These are phyloP conservation scores for Typhlichthys subterraneus DNA, from an alignment of 2,797 vertebrate species.

Conservation along the genomic window DNA sequence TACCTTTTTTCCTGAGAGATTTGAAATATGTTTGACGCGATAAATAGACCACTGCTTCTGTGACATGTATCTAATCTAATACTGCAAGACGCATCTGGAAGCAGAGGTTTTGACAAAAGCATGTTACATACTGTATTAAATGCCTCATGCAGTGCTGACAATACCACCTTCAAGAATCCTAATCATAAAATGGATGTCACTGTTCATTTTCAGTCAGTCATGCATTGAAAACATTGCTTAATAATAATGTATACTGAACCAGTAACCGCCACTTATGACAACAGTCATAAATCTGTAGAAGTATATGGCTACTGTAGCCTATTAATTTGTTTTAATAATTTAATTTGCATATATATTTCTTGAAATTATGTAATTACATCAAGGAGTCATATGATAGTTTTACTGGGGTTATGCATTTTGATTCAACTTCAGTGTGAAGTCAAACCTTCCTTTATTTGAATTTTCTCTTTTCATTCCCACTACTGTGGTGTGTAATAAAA, in stretches of 20 bases:
- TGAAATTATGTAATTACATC: no score
- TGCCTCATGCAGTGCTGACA: constrained; percentile 25
- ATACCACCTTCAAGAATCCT: constrained; percentile 24
- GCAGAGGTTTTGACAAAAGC: constrained; percentile 33
- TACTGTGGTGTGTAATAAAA: no score
- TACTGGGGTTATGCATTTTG: no score
- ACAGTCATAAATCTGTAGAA: no score
- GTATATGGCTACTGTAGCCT: no score
- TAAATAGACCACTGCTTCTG: constrained; percentile 18
- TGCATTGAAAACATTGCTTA: constrained; percentile 15
- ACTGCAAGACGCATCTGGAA: constrained; percentile 15
- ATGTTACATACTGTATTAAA: constrained; percentile 48
- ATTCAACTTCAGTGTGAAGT: no score
- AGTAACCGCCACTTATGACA: no score
- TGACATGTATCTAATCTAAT: constrained; percentile 45
- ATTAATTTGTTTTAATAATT: neutral
- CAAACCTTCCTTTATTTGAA: no score
- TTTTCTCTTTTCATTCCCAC: no score
- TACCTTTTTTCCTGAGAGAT: constrained; percentile 5
- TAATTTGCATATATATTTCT: neutral
- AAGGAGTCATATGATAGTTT: no score
- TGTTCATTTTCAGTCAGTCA: constrained; percentile 35
- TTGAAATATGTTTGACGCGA: constrained; percentile 42
- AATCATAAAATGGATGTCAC: constrained; percentile 33
- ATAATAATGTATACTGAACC: constrained; percentile 30